Evolutionary conservation across 2,113 vertebrate genomes (phyloP).

Genomic region (Elachura formosa): DNA sequence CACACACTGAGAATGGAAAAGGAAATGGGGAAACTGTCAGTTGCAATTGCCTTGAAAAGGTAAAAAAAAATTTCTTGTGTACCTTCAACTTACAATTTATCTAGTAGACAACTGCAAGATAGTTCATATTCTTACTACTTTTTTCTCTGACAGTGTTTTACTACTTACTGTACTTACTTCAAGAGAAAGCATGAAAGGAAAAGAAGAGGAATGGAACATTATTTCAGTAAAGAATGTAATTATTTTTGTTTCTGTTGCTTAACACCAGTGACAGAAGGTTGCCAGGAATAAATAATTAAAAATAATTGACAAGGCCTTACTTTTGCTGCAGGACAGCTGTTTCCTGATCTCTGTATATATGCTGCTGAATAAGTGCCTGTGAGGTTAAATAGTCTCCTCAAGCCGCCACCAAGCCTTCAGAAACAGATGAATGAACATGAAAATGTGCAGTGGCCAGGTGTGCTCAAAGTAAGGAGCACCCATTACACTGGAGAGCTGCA

Average conservation of each 20-base stretch:
- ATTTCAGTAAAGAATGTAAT: not conserved
- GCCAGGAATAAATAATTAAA: constrained; percentile 29
- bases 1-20: constrained; percentile 34
- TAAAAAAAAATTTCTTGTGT: not conserved
- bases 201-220: not conserved
- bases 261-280: not conserved
- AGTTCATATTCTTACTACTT: not conserved
- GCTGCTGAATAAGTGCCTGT: not conserved
- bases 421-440: not conserved
- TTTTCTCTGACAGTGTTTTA: too few species aligned
- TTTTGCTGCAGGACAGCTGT: not conserved
- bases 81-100: not conserved
- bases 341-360: not conserved
- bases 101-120: not conserved
- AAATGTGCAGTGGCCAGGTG: not conserved
- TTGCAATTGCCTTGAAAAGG: constrained; percentile 2
- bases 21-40: constrained; percentile 26
- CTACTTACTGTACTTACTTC: too few species aligned
- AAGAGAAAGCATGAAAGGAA: not conserved
- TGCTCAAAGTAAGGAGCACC: not conserved
- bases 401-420: not conserved
- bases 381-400: not conserved
- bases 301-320: not conserved
- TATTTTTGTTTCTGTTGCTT: constrained; percentile 1
- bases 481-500: fast-evolving